Base-by-base conservation (phyloP, 2,888 invertebrate species). In the Morpho achilles region DNA sequence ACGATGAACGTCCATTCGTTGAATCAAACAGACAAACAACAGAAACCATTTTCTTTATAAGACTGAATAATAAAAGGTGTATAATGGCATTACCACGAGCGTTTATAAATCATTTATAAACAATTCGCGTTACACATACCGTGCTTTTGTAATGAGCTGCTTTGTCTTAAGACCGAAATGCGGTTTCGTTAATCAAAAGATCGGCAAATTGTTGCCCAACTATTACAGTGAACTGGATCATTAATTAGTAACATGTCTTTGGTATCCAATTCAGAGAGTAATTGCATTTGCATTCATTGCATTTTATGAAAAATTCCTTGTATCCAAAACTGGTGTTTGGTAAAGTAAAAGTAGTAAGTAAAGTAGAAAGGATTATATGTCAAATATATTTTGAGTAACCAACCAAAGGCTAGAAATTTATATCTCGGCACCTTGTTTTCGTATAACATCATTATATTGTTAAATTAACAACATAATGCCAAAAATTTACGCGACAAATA, bases 51-150 rank as follows among this genome's bases (percentile, higher is more conserved):
- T 6, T 5, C 8, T 56, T 7, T 8, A 7, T 7, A 40, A 48
- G 52, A 55, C 23, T 53, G 32, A 46, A 50, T 49, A 49, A 58
- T 43, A 51, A 51, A 41, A 56, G 53, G 56, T 61, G 50, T 59
- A 55, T 58, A 56, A 56, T 49, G 58, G 53, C 59, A 59, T 60
- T 61, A 58, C 56, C 58, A 48, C 50, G 48, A 53, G 46, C 59
- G 55, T 62, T 63, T 64, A 67, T 66, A 65, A 66, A 65, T 67
- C 65, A 63, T 62, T 64, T 65, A 63, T 61, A 60, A 65, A 64
- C 56, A 51, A 60, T 54, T 57, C 51, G 44, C 50, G 60, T 66
- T 67, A 63, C 65, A 62, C 63, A 63, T 61, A 60, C 49, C 46
- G 9, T 45, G 56, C 56, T 67, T 63, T 66, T 67, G 62, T 61